Evolutionary conservation across 2,113 vertebrate genomes (phyloP), one percentile per base, ranked within the genome.

Genomic region (Columba livia): DNA sequence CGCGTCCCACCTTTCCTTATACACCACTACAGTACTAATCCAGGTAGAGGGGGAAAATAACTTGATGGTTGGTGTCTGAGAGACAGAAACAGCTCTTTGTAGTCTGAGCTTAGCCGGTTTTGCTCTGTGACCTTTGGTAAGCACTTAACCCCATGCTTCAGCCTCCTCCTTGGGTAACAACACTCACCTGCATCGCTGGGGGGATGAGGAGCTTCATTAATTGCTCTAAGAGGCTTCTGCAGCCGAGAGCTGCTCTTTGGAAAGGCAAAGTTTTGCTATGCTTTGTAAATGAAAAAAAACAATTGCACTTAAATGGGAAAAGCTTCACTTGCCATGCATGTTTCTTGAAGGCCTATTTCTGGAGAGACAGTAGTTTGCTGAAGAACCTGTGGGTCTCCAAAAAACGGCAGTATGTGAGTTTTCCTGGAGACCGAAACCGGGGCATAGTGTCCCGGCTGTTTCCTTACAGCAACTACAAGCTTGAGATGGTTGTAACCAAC

Each of bases 401-500:
- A 96, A 99, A 99, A 95, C 98, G 98, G 94, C 98, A 98, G 95
- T 98, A 97, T 79, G 98, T 98, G 97, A 98, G 98, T 94, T 99
- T 99, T 97, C 98, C 97, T 2, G 96, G 97, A 24, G 98, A 98
- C 38, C 98, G 99, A 80, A 98, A 98, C 47, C 98, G 98, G 18
- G 98, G 98, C 64, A 96, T 98, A 81, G 98, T 99, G 90, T 98
- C 97, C 75, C 98, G 98, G 80, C 98, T 99, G 89, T 98, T 98
- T 87, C 99, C 99, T 72, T 99, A 98, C 96, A 99, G 99, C 71
- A 98, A 98, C 95, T 99, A 99, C 98, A 99, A 99, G 90, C 98
- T 99, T 97, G 98, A 99, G 95, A 99, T 99, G 98, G 99, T 99
- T 78, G 99, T 99, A 84, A 99, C 99, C 97, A 99, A 99, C 94